phyloP scores from a whole-genome alignment of 2,888 invertebrate genomes.

The Melinaea marsaeus region DNA sequence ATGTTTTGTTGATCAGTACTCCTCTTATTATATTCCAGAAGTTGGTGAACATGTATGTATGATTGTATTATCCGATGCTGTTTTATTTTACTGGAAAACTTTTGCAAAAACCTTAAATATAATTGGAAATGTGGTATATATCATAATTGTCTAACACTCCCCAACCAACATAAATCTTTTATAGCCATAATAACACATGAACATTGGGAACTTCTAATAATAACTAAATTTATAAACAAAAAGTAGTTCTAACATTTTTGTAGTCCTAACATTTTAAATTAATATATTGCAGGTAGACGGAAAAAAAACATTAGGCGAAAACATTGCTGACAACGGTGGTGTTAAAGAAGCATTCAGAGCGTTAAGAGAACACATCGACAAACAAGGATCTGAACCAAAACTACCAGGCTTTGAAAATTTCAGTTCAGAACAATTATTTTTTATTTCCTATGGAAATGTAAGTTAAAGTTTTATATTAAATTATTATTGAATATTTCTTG shows the following conservation, averaged over 20 bases:
- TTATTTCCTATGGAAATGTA: slow-evolving; percentile 89
- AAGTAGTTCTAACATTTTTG: too few relatives aligned
- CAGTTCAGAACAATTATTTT: slow-evolving; percentile 86
- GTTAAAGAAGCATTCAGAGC: slow-evolving; percentile 85
- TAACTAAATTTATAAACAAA: too few relatives aligned
- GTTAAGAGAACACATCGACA: slow-evolving; percentile 77
- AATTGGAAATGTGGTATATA: too few relatives aligned
- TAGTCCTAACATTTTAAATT: too few relatives aligned
- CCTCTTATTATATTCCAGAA: slow-evolving; percentile 80
- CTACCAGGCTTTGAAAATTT: slow-evolving; percentile 86
- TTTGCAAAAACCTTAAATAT: too few relatives aligned
- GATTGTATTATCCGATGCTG: too few relatives aligned
- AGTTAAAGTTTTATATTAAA: slow-evolving; percentile 41
- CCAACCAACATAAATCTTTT: too few relatives aligned
- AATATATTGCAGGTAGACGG: slow-evolving; percentile 81
- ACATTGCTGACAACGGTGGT: slow-evolving; percentile 91
- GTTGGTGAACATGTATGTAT: slow-evolving; percentile 78
- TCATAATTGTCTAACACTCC: too few relatives aligned
- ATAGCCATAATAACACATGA: too few relatives aligned
- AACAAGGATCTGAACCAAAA: slow-evolving; percentile 77
- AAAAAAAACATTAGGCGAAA: slow-evolving; percentile 86
- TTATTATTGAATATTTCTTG: too few relatives aligned
- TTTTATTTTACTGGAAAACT: too few relatives aligned
- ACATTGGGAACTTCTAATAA: too few relatives aligned
- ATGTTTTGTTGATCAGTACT: slow-evolving; percentile 93